Base-by-base conservation (phyloP, 2,113 vertebrate genomes). In the Gambusia holbrooki region DNA sequence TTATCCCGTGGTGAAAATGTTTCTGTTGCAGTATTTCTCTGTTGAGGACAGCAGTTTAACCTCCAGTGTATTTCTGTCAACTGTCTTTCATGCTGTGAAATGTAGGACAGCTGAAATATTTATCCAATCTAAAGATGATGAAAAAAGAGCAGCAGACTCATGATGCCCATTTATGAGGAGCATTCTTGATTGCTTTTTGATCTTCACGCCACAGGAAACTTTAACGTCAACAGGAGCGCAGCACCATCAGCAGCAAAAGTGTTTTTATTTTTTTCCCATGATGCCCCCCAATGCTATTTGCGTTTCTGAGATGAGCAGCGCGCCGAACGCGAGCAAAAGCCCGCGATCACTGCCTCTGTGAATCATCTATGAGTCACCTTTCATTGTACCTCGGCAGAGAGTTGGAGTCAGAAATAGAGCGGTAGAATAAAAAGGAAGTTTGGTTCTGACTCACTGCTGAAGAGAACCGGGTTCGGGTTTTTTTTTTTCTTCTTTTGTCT, bases 291-390 rank as follows among this genome's bases (percentile, higher is more conserved):
- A 29, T 25, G 74, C 51, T 84, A 25, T 78, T 81, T 81, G 42
- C 32, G n/a, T 80, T 80, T 80, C 32, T 61, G 45, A 61, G 58
- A 73, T 28, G 48, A 72, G 65, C 28, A 12, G 9, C 0, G 3
- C 42, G 0, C n/a, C 54, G 5, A 69, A 82, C 61, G 58, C 28
- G 30, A 15, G 77, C 48, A 3, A 71, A 71, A 69, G 62, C 69
- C 33, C 76, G 63, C 42, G 17, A 74, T 77, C 74, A 27, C n/a
- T 42, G 51, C 30, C 10, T 17, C 30, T 5, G 68, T 81, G 77
- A 87, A 87, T 87, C 81, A 83, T 81, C 45, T 69, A 84, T 84
- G 82, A 84, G 76, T 79, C 79, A 62, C 79, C 79, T 74, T 29
- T 68, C 28, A 64, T 33, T 62, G 82, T 35, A 74, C 79, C 75